A percentile compares a stretch with the other conserved stretches of the same genome.
Conservation (phyloP, 2,113 vertebrate species). For the Vanacampus margaritifer region DNA sequence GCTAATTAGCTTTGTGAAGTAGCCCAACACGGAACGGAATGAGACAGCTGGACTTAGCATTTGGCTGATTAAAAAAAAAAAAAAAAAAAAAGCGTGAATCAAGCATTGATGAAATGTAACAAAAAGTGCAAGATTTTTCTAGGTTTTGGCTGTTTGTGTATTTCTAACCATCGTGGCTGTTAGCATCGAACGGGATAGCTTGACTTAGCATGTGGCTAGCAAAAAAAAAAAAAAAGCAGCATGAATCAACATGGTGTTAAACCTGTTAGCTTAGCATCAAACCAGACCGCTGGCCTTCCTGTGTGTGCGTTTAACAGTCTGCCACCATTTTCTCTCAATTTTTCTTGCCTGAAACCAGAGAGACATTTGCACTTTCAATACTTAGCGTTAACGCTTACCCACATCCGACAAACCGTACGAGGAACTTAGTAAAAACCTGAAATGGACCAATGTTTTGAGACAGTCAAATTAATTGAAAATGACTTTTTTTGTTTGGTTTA, state of each 20-base stretch:
- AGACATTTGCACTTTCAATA: slow-evolving; percentile 61
- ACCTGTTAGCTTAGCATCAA: background rate
- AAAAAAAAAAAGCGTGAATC: no score
- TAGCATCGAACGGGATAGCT: background rate
- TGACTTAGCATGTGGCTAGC: background rate
- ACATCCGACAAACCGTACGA: slow-evolving; percentile 24
- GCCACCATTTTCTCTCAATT: background rate
- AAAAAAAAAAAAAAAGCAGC: background rate
- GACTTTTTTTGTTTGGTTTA: no score
- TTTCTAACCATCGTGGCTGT: background rate
- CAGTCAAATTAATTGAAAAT: no score
- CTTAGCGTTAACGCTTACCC: slow-evolving; percentile 40
- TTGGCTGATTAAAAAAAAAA: no score
- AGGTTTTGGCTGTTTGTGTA: background rate
- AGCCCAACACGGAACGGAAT: no score
- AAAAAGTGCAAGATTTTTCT: no score
- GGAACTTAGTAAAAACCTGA: slow-evolving; percentile 22
- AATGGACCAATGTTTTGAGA: background rate
- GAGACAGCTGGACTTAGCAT: no score
- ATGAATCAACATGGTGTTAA: background rate
- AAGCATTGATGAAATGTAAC: no score
- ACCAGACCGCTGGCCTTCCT: background rate
- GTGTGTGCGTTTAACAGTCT: background rate
- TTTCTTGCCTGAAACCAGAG: slow-evolving; percentile 36
- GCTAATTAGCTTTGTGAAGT: no score